These are phyloP conservation scores for Ooceraea biroi DNA, from an alignment of 1,140 invertebrate genomes.

Conservation along the genomic window DNA sequence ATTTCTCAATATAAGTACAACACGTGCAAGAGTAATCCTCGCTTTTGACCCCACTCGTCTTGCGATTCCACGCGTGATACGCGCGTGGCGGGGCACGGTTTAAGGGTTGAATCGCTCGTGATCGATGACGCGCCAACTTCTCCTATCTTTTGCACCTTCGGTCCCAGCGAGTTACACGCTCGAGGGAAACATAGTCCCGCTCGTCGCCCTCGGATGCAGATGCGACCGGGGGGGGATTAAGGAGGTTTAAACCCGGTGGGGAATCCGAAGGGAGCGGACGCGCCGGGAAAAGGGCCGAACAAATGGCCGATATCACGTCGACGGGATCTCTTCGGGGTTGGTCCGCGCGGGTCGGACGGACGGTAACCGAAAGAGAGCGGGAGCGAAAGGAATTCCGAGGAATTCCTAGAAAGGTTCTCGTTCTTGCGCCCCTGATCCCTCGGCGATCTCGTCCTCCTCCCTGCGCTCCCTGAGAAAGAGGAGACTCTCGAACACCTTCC, in stretches of 20 bases:
- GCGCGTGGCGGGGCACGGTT: no score
- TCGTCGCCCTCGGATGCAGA: slow-evolving; percentile 40
- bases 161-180: background rate
- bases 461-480: background rate
- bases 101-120: background rate
- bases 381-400: slow-evolving; percentile 51
- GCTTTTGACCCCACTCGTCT: no score
- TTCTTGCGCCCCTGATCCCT: background rate
- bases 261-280: slow-evolving; percentile 15
- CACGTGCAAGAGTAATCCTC: no score
- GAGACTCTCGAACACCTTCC: slow-evolving; percentile 11
- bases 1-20: no score
- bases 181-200: background rate
- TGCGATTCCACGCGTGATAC: no score
- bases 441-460: background rate
- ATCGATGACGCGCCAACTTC: background rate
- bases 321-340: slow-evolving; percentile 49
- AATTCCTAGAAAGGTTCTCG: slow-evolving; percentile 57
- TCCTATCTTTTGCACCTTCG: background rate
- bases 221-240: slow-evolving; percentile 42
- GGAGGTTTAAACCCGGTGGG: slow-evolving; percentile 48
- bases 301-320: slow-evolving; percentile 65
- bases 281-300: slow-evolving; percentile 42
- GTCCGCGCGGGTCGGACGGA: slow-evolving; percentile 1
- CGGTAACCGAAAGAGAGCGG: slow-evolving; percentile 49